phyloP scores from a whole-genome alignment of 2,888 invertebrate genomes.

The Homarus gammarus region DNA sequence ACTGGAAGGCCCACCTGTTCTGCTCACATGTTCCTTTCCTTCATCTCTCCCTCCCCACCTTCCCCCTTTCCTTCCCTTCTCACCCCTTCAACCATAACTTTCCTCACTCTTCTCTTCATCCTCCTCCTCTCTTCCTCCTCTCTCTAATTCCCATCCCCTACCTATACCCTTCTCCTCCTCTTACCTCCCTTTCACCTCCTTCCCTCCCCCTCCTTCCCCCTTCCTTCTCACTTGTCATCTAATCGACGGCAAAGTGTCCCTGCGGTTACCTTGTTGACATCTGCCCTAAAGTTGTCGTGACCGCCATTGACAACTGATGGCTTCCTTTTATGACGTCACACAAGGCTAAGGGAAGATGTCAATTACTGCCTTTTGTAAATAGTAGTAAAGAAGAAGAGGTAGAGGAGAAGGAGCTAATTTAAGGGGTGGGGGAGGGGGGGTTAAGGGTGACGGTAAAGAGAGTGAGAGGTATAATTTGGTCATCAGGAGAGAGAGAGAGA shows the following conservation, averaged over 20 bases:
- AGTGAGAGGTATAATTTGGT: too few species aligned
- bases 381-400: neutral
- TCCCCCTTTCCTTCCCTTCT: neutral
- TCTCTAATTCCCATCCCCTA: too few species aligned
- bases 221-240: conserved; percentile 25
- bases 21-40: too few species aligned
- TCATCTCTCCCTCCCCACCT: conserved; percentile 4
- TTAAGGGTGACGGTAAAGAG: too few species aligned
- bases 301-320: neutral
- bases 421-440: too few species aligned
- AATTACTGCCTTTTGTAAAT: conserved; percentile 8
- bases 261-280: conserved; percentile 14
- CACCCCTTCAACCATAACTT: too few species aligned
- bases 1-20: too few species aligned
- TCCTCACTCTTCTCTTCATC: too few species aligned
- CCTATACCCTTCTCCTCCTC: too few species aligned
- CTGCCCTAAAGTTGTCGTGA: neutral
- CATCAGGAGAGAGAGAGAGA: too few species aligned
- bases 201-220: conserved; percentile 18
- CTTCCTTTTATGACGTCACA: neutral
- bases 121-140: too few species aligned
- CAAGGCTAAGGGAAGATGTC: neutral
- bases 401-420: neutral
- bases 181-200: neutral
- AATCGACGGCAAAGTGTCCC: conserved; percentile 18